A percentile compares a stretch with the other conserved stretches of the same genome.
phyloP scores from a whole-genome alignment of 2,797 vertebrate species.

The Lophura swinhoii region DNA sequence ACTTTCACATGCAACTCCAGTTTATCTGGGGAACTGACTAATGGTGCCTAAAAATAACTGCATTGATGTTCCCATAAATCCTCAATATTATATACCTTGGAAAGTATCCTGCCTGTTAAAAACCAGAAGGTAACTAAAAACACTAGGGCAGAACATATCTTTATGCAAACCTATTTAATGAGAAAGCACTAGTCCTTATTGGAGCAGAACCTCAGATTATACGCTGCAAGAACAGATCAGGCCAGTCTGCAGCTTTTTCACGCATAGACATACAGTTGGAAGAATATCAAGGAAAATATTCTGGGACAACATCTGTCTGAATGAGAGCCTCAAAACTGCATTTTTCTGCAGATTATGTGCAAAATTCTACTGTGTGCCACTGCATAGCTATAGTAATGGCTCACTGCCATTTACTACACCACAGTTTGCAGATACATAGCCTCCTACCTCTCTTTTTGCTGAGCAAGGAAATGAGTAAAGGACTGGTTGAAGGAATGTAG shows the following conservation, averaged over 20 bases:
- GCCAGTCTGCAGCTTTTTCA: background rate
- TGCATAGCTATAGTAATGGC: background rate
- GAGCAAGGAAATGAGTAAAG: background rate
- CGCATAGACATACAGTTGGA: background rate
- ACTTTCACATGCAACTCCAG: background rate
- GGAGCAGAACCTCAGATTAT: background rate
- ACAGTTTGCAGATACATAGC: background rate
- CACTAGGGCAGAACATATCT: background rate
- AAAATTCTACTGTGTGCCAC: background rate
- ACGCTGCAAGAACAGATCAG: background rate
- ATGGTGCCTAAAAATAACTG: slow-evolving; percentile 19
- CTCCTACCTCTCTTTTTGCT: background rate
- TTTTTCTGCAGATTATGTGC: background rate
- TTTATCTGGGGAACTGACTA: background rate
- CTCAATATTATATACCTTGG: background rate
- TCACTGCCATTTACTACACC: background rate
- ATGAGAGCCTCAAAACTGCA: background rate
- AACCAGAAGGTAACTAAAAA: background rate
- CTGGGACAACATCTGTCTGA: background rate
- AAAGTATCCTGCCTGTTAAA: background rate
- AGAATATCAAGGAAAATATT: background rate
- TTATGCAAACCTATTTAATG: background rate
- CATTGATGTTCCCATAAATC: background rate
- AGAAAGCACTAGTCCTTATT: background rate
- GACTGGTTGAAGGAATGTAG: background rate